These are phyloP conservation scores for Microchirus variegatus DNA, from an alignment of 2,797 vertebrate species.

Conservation along the genomic window DNA sequence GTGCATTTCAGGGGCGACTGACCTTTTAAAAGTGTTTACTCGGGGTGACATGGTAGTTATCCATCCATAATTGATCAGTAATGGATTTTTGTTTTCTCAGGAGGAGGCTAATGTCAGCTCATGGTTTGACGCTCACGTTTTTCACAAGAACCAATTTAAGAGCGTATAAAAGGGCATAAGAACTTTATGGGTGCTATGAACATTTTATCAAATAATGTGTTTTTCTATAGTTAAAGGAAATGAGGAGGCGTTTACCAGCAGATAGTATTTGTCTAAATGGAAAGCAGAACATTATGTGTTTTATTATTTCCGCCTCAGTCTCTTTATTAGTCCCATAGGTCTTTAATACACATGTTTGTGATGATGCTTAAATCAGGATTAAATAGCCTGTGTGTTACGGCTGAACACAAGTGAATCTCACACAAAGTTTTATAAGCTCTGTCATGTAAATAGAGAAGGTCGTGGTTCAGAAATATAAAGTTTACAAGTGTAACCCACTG, in stretches of 20 bases:
- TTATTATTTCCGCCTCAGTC: neutral
- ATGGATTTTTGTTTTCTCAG: conserved; percentile 21
- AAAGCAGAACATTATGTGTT: neutral
- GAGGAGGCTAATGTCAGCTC: neutral
- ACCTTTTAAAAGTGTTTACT: conserved; percentile 32
- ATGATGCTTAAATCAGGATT: neutral
- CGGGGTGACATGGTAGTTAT: neutral
- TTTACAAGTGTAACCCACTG: neutral
- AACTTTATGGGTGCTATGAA: neutral
- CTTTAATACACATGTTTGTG: neutral
- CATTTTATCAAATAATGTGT: neutral
- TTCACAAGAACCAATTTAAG: neutral
- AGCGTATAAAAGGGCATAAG: neutral
- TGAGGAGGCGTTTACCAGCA: neutral
- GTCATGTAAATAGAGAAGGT: neutral
- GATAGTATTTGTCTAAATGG: neutral
- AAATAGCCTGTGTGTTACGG: too few species aligned
- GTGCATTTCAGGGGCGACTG: neutral
- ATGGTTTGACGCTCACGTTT: neutral
- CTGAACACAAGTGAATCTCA: neutral
- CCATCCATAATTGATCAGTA: conserved; percentile 29
- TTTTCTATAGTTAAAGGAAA: neutral
- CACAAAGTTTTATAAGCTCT: neutral
- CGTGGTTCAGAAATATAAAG: neutral
- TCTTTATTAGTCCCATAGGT: neutral